These are phyloP conservation scores for Myotis yumanensis DNA, from an alignment of 2,113 vertebrate species.

Conservation along the genomic window DNA sequence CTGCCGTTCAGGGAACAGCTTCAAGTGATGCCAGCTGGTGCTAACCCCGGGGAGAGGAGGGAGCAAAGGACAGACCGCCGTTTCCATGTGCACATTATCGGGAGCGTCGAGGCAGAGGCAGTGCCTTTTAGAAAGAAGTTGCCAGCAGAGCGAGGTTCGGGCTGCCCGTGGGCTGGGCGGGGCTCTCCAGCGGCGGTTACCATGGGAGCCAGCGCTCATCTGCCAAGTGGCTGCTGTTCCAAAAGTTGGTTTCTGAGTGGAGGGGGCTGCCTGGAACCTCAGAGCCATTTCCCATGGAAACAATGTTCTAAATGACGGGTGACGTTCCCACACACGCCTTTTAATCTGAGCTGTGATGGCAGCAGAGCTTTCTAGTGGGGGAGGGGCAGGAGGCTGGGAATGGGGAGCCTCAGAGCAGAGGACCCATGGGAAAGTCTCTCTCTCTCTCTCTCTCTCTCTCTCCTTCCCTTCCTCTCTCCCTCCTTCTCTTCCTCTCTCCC, in stretches of 20 bases:
- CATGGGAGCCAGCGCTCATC: conserved; percentile 1
- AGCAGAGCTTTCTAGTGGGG: background rate
- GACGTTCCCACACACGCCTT: conserved; percentile 34
- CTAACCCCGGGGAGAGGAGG: background rate
- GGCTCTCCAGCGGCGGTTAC: conserved; percentile 22
- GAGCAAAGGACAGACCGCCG: background rate
- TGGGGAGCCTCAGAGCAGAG: background rate
- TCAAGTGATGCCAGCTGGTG: background rate
- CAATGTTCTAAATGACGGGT: conserved; percentile 23
- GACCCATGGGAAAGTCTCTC: background rate
- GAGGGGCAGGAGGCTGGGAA: background rate
- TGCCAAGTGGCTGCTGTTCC: conserved; percentile 48
- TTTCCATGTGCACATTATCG: background rate
- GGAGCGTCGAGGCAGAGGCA: background rate
- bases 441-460: background rate
- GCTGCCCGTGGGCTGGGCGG: background rate
- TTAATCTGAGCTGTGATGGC: conserved; percentile 17
- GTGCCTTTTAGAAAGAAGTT: conserved; percentile 45
- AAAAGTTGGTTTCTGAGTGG: conserved; percentile 61
- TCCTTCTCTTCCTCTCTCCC: background rate
- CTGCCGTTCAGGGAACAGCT: background rate
- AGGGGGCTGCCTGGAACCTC: conserved; percentile 47
- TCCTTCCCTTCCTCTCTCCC: background rate
- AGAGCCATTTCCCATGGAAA: conserved; percentile 63
- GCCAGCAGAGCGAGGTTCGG: background rate